Evolutionary conservation across 2,888 invertebrate genomes (phyloP), one percentile per base, ranked within the genome.

Genomic region (Lithophane ornitopus): DNA sequence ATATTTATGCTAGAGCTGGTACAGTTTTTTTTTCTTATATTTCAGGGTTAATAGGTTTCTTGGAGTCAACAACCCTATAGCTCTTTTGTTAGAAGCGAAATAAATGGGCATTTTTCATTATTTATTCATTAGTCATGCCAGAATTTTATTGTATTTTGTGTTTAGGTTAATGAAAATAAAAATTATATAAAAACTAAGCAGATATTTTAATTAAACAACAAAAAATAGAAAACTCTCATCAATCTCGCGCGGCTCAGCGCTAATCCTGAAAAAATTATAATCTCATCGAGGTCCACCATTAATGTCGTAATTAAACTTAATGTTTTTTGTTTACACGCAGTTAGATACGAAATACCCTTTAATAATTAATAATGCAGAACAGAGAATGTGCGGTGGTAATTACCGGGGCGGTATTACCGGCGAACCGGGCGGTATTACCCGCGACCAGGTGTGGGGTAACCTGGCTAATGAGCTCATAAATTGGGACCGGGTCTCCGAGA

Each of bases 291-390:
- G 73, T 78, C 76, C 78, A 72, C 81, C 85, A 78, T 86, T 84
- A 89, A 87, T 83, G 81, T 84, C 76, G 86, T 89, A 88, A 92
- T 91, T 90, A 89, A 87, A 89, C 86, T 87, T 90, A 88, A 89
- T 89, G 89, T 90, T 86, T 89, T 89, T 89, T 89, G 90, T 90
- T 85, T 85, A 84, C 84, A 82, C 85, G 44, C 85, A 85, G 74
- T 86, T 82, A 78, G 74, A 84, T 85, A 88, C 82, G 82, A 80
- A 85, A 89, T 84, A 86, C 82, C 88, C 88, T 88, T 89, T 90
- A 89, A 89, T 91, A 88, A 92, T 92, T 90, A 93, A 92, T 91
- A 91, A 90, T 90, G 86, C 89, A 85, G 86, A 90, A 91, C 90
- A 92, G 92, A 92, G 88, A 93, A 91, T 91, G 80, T 91, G 85